Evolutionary conservation across 2,888 invertebrate genomes (phyloP).

Genomic region (Bedellia somnulentella): DNA sequence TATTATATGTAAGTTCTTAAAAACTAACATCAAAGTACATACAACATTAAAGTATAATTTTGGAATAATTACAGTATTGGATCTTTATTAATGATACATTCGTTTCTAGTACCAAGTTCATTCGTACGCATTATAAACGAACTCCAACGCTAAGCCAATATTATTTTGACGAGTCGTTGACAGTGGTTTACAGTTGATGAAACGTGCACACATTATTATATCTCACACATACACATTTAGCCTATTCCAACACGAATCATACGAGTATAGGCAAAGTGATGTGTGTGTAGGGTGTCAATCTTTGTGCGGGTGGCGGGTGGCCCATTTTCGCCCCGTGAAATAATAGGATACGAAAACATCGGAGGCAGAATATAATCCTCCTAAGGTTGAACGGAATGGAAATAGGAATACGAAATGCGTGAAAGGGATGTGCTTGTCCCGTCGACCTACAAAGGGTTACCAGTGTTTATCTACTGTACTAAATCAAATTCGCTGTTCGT

Average conservation of each 20-base stretch:
- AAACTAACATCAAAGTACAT: too few relatives aligned
- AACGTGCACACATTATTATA: constrained; percentile 33
- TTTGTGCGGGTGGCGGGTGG: constrained; percentile 45
- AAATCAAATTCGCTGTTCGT: constrained; percentile 41
- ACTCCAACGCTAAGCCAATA: constrained; percentile 47
- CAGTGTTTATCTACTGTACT: constrained; percentile 41
- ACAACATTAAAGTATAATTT: too few relatives aligned
- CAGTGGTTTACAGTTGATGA: constrained; percentile 56
- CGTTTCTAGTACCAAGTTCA: constrained; percentile 43
- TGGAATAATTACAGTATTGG: too few relatives aligned
- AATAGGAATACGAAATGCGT: constrained; percentile 57
- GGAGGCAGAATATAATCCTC: constrained; percentile 59
- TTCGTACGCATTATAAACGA: constrained; percentile 31
- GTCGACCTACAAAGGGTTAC: constrained; percentile 47
- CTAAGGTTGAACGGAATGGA: constrained; percentile 54
- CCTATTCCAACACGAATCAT: constrained; percentile 21
- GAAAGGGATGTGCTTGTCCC: constrained; percentile 41
- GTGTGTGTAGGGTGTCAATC: constrained; percentile 22
- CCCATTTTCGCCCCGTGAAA: constrained; percentile 59
- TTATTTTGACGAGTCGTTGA: constrained; percentile 60
- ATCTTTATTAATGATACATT: too few relatives aligned
- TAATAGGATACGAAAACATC: constrained; percentile 62
- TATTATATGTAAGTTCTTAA: too few relatives aligned
- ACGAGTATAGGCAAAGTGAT: too few relatives aligned
- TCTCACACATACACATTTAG: constrained; percentile 20